Evolutionary conservation across 2,888 invertebrate genomes (phyloP).

Genomic region (Andricus curvator): DNA sequence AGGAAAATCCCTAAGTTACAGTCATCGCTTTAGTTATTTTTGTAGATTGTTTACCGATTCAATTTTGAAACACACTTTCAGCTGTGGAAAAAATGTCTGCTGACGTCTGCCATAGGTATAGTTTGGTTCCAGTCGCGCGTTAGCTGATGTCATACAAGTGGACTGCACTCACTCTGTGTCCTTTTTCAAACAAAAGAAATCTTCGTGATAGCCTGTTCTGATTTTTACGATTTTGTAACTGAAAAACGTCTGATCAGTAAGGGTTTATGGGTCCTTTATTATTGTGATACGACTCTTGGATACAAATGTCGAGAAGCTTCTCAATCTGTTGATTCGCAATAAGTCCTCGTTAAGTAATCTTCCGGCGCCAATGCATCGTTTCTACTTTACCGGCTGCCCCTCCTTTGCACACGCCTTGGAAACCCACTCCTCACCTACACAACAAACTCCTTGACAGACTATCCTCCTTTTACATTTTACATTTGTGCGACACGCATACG

Average conservation of each 20-base stretch:
- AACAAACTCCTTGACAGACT: conserved; percentile 21
- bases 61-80: not conserved
- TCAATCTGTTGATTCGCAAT: conserved; percentile 11
- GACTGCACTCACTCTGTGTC: too few species aligned
- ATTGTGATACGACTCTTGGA: not conserved
- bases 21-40: not conserved
- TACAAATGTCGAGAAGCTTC: not conserved
- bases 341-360: conserved; percentile 34
- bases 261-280: not conserved
- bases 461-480: conserved; percentile 23
- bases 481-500: conserved; percentile 41
- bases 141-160: too few species aligned
- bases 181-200: not conserved
- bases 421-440: conserved; percentile 30
- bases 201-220: not conserved
- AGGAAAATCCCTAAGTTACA: not conserved
- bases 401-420: conserved; percentile 33
- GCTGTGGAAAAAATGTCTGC: not conserved
- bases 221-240: not conserved
- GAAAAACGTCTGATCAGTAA: not conserved
- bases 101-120: not conserved
- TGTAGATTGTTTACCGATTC: not conserved
- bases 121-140: too few species aligned
- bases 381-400: conserved; percentile 35
- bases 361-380: conserved; percentile 40